Evolutionary conservation across 2,797 vertebrate genomes (phyloP).

Genomic region (Mastacembelus armatus): DNA sequence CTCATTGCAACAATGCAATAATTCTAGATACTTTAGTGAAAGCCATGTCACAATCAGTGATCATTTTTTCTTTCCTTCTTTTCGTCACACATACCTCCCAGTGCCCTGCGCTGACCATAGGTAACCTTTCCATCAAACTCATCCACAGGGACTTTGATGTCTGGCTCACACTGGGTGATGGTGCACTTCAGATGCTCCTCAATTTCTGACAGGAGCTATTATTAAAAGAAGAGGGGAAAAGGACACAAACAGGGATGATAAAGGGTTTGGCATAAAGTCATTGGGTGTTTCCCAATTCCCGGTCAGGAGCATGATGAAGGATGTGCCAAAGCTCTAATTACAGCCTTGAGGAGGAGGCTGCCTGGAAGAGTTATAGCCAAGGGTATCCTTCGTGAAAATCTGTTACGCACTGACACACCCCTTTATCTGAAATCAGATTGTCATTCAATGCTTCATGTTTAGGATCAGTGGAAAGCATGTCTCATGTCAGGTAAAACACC

Average conservation of each 20-base stretch:
- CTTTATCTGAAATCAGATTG: too few relatives aligned
- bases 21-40: neutral
- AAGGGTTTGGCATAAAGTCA: neutral
- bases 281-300: too few relatives aligned
- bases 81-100: constrained; percentile 84
- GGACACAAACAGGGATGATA: neutral
- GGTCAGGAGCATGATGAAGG: too few relatives aligned
- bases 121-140: constrained; percentile 98
- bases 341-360: too few relatives aligned
- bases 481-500: too few relatives aligned
- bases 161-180: constrained; percentile 95
- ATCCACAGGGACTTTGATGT: constrained; percentile 95
- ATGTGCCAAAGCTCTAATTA: too few relatives aligned
- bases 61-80: too few relatives aligned
- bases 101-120: constrained; percentile 90
- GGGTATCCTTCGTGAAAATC: too few relatives aligned
- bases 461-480: too few relatives aligned
- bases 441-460: too few relatives aligned
- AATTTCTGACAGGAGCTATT: constrained; percentile 93
- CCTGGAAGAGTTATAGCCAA: too few relatives aligned
- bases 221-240: neutral
- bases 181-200: constrained; percentile 98
- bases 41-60: neutral
- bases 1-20: neutral
- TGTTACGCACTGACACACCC: too few relatives aligned